phyloP scores from a whole-genome alignment of 2,113 vertebrate species.

The Spheniscus mendiculus region DNA sequence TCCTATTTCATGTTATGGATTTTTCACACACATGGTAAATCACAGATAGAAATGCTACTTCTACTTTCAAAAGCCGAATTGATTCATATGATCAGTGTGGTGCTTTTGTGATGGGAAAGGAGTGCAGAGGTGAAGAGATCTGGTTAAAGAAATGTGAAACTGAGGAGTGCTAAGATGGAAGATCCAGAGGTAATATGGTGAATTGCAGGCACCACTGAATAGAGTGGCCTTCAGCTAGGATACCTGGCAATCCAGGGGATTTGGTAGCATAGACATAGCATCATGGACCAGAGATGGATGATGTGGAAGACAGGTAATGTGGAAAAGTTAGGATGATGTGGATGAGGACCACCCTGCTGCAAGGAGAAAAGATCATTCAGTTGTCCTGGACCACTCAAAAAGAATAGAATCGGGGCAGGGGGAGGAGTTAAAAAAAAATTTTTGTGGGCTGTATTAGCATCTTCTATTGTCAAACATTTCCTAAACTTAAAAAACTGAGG shows the following conservation, averaged over 20 bases:
- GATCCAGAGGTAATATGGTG: not conserved
- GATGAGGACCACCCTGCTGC: not conserved
- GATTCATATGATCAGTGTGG: not conserved
- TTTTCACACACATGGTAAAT: not conserved
- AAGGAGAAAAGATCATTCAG: not conserved
- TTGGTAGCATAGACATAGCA: not conserved
- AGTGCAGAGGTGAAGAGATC: not conserved
- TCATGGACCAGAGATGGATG: not conserved
- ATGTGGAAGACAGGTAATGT: not conserved
- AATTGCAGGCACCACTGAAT: not conserved
- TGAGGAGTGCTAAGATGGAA: not conserved
- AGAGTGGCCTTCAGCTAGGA: not conserved
- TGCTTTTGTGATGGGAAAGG: not conserved
- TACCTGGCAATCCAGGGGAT: not conserved
- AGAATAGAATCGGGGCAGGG: fast-evolving
- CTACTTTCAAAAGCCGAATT: not conserved
- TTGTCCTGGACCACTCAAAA: not conserved
- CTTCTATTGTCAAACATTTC: not conserved
- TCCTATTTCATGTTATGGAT: not conserved
- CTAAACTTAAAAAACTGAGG: not conserved
- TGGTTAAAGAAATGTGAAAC: not conserved
- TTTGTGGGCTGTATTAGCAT: not conserved
- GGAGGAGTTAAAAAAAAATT: no score
- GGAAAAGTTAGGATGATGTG: not conserved
- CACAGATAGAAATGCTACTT: not conserved